Percentiles rank a stretch among this genome's conserved stretches.
These are phyloP conservation scores for Ylistrum balloti DNA, from an alignment of 1,140 invertebrate genomes.

Conservation along the genomic window DNA sequence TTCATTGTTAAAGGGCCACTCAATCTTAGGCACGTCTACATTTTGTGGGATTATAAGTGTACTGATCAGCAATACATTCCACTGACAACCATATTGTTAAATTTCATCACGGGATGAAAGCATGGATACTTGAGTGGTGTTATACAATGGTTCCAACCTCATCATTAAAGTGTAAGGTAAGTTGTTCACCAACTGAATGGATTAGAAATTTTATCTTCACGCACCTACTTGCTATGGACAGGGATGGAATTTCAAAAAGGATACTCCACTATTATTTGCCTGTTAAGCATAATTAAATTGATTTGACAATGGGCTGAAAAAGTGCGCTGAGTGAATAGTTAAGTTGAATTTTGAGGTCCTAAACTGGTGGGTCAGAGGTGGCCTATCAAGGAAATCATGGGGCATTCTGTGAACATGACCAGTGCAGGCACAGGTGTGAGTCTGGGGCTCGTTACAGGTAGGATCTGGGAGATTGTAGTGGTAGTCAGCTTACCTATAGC, in stretches of 20 bases:
- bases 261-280: background rate
- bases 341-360: background rate
- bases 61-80: background rate
- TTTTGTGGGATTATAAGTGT: background rate
- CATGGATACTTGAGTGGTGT: background rate
- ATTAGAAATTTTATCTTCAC: background rate
- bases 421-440: background rate
- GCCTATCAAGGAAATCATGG: background rate
- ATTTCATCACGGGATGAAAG: background rate
- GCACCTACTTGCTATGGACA: background rate
- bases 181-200: background rate
- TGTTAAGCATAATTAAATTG: conserved; percentile 22
- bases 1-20: background rate
- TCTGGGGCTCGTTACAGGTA: background rate
- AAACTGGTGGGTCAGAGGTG: background rate
- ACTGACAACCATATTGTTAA: background rate
- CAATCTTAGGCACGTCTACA: background rate
- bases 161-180: conserved; percentile 35
- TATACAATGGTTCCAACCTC: background rate
- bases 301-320: conserved; percentile 7
- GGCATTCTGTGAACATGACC: background rate
- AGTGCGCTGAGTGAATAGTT: background rate
- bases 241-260: conserved; percentile 14
- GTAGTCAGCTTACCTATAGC: background rate
- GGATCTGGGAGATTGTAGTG: too few relatives aligned